Evolutionary conservation across 2,797 vertebrate species (phyloP).

Genomic region (Anas georgica): DNA sequence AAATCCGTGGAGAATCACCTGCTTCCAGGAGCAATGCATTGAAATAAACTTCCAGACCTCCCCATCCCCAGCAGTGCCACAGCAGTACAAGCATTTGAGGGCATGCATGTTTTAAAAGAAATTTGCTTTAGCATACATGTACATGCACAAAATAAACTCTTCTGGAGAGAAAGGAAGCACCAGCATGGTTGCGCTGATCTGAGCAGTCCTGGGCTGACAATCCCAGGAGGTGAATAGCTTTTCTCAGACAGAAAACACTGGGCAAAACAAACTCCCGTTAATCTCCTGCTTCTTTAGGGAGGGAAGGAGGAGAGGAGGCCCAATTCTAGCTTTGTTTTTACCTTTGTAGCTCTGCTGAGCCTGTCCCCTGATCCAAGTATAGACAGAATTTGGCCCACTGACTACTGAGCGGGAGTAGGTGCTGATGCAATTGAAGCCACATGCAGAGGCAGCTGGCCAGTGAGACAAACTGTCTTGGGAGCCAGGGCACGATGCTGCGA

Average conservation of each 20-base stretch:
- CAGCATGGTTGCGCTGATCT: neutral
- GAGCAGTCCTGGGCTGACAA: neutral
- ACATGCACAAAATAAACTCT: neutral
- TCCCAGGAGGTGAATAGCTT: neutral
- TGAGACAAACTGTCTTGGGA: conserved; percentile 38
- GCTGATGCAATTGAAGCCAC: conserved; percentile 60
- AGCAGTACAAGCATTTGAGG: neutral
- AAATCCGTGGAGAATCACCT: neutral
- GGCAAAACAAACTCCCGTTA: neutral
- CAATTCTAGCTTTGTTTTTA: conserved; percentile 45
- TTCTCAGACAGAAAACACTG: neutral
- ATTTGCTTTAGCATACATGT: neutral
- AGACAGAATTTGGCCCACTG: conserved; percentile 37
- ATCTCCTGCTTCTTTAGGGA: neutral
- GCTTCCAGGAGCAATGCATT: neutral
- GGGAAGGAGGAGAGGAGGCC: neutral
- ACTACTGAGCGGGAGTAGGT: neutral
- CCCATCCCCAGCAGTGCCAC: neutral
- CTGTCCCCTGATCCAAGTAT: conserved; percentile 24
- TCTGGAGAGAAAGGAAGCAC: neutral
- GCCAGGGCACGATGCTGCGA: conserved; percentile 50
- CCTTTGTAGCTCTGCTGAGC: conserved; percentile 33
- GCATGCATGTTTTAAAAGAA: neutral
- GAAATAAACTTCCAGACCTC: neutral
- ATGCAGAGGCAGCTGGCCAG: conserved; percentile 50